Evolutionary conservation across 1,140 invertebrate genomes (phyloP).

Genomic region (Atta texana): DNA sequence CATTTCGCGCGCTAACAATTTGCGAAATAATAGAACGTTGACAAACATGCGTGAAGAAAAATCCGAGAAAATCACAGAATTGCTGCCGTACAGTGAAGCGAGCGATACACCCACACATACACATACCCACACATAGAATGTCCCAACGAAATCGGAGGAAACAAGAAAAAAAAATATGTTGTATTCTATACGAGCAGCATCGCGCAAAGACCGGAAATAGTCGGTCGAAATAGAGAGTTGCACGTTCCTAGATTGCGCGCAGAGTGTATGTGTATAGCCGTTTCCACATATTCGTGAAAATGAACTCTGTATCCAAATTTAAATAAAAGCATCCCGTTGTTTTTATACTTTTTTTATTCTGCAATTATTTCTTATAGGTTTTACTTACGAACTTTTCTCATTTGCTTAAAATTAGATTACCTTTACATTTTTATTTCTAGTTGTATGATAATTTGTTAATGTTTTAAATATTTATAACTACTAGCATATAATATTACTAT

Average conservation of each 20-base stretch:
- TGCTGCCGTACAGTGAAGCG: conserved; percentile 4
- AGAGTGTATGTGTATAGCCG: not conserved
- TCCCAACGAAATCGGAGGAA: conserved; percentile 20
- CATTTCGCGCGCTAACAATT: conserved; percentile 23
- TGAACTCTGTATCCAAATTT: conserved; percentile 4
- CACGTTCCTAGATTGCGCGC: conserved; percentile 14
- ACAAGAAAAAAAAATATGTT: conserved; percentile 32
- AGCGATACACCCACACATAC: conserved; percentile 16
- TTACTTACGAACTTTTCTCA: not conserved
- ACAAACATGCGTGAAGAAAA: conserved; percentile 40
- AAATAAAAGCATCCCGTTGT: conserved; percentile 14
- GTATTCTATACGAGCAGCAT: conserved; percentile 8
- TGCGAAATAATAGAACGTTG: conserved; percentile 55
- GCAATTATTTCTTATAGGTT: conserved; percentile 7
- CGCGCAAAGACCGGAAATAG: conserved; percentile 46
- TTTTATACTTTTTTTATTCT: not conserved
- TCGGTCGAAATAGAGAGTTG: conserved; percentile 33
- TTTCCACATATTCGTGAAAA: conserved; percentile 23
- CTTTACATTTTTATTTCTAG: not conserved
- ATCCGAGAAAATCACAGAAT: conserved; percentile 55
- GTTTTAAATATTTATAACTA: not conserved
- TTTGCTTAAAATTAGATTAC: not conserved
- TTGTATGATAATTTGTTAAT: not conserved
- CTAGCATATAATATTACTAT: not conserved
- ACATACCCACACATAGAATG: not conserved